phyloP scores from a whole-genome alignment of 2,888 invertebrate genomes.

The Cantharis lateralis region DNA sequence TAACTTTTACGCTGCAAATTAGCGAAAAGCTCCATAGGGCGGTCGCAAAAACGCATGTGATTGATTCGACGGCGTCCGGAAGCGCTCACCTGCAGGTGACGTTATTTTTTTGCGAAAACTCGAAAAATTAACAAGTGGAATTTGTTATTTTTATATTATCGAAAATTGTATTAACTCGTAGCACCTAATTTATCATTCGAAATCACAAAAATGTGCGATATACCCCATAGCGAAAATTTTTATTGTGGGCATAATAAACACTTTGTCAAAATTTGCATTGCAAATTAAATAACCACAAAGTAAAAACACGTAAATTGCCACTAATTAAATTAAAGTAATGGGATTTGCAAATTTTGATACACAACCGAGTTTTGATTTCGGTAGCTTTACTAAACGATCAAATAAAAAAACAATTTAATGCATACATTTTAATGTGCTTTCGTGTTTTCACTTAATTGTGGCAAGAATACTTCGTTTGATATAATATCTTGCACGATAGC shows the following conservation, averaged over 20 bases:
- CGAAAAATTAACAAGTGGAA: background rate
- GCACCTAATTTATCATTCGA: background rate
- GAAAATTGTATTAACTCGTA: background rate
- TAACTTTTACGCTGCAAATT: background rate
- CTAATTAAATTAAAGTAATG: slow-evolving; percentile 2
- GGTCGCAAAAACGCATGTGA: background rate
- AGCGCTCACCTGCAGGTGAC: background rate
- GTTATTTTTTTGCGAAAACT: background rate
- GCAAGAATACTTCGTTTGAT: background rate
- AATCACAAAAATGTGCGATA: background rate
- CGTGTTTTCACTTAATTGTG: background rate
- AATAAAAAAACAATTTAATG: background rate
- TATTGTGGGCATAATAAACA: slow-evolving; percentile 1
- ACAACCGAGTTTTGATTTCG: background rate
- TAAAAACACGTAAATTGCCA: background rate
- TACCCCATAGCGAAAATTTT: background rate
- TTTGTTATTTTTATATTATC: background rate
- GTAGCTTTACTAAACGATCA: background rate
- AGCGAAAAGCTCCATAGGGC: background rate
- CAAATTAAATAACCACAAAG: background rate
- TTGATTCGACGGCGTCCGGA: background rate
- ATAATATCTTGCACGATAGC: background rate
- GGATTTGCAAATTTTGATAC: background rate
- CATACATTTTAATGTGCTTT: background rate
- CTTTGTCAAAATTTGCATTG: slow-evolving; percentile 4